phyloP scores from a whole-genome alignment of 2,888 invertebrate genomes.

The Parnassius mnemosyne region DNA sequence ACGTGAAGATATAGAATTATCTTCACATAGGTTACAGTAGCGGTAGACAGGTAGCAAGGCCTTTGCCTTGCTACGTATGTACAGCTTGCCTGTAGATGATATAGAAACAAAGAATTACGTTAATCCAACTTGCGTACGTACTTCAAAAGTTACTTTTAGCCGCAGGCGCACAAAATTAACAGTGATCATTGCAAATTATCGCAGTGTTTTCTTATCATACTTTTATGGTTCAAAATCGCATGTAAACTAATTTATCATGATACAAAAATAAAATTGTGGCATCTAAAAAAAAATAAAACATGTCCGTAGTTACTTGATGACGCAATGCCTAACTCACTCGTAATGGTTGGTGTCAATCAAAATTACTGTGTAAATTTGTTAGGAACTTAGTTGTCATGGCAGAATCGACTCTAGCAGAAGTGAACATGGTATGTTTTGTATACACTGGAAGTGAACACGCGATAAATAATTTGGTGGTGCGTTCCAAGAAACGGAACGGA shows the following conservation, averaged over 20 bases:
- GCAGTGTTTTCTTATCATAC: slow-evolving; percentile 21
- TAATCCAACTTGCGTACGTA: slow-evolving; percentile 16
- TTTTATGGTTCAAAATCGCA: slow-evolving; percentile 32
- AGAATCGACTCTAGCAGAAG: slow-evolving; percentile 47
- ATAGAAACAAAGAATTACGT: slow-evolving; percentile 14
- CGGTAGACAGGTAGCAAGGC: too few species aligned
- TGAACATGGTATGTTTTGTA: slow-evolving; percentile 33
- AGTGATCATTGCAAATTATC: slow-evolving; percentile 11
- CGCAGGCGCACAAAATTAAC: slow-evolving; percentile 33
- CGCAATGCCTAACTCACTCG: slow-evolving; percentile 72
- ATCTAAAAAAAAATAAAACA: slow-evolving; percentile 37
- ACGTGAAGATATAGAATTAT: too few species aligned
- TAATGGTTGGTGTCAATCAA: slow-evolving; percentile 80
- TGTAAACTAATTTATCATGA: slow-evolving; percentile 29
- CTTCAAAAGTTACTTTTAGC: slow-evolving; percentile 37
- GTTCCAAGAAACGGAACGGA: slow-evolving; percentile 64
- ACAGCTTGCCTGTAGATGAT: neutral
- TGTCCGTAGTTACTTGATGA: slow-evolving; percentile 68
- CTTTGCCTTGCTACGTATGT: too few species aligned
- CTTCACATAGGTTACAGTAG: too few species aligned
- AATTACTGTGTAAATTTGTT: slow-evolving; percentile 73
- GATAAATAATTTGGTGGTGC: slow-evolving; percentile 44
- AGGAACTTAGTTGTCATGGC: slow-evolving; percentile 43
- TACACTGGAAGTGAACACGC: slow-evolving; percentile 31
- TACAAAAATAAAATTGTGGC: slow-evolving; percentile 32